Percentiles rank a stretch among this genome's conserved stretches.
phyloP scores from a whole-genome alignment of 1,140 invertebrate genomes.

The Mesaphorura yosii region DNA sequence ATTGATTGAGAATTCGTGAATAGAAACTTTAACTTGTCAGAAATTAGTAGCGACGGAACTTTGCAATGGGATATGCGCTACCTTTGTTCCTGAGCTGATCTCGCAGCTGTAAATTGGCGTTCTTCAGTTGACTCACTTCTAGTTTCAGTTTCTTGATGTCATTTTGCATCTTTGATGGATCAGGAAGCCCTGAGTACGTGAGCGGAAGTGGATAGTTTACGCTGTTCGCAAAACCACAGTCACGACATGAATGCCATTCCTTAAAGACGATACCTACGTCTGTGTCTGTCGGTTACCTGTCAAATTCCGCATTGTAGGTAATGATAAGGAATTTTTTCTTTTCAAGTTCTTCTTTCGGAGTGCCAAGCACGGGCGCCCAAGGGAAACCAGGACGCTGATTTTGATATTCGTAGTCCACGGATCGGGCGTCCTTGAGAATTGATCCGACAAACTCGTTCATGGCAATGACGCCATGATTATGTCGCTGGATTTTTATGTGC shows the following conservation, averaged over 20 bases:
- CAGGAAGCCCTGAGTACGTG: constrained; percentile 42
- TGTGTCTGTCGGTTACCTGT: constrained; percentile 32
- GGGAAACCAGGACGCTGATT: neutral
- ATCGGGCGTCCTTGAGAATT: neutral
- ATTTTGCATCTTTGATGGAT: constrained; percentile 39
- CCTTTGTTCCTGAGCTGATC: neutral
- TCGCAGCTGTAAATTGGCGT: constrained; percentile 2
- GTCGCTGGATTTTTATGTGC: constrained; percentile 32
- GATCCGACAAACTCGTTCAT: neutral
- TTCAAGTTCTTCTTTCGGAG: neutral
- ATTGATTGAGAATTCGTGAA: no score
- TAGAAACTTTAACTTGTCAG: no score
- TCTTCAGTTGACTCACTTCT: constrained; percentile 34
- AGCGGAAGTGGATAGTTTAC: constrained; percentile 43
- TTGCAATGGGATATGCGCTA: neutral
- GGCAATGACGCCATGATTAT: neutral
- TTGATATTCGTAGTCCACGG: neutral
- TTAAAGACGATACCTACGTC: neutral
- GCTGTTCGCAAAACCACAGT: constrained; percentile 29
- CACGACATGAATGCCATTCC: neutral
- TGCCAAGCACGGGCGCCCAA: neutral
- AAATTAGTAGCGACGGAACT: neutral
- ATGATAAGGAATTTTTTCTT: constrained; percentile 37
- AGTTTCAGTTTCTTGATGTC: constrained; percentile 39
- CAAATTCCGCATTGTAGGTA: constrained; percentile 40